A percentile compares a stretch with the other conserved stretches of the same genome.
Evolutionary conservation across 2,113 vertebrate genomes (phyloP).

Genomic region (Zapornia atra): DNA sequence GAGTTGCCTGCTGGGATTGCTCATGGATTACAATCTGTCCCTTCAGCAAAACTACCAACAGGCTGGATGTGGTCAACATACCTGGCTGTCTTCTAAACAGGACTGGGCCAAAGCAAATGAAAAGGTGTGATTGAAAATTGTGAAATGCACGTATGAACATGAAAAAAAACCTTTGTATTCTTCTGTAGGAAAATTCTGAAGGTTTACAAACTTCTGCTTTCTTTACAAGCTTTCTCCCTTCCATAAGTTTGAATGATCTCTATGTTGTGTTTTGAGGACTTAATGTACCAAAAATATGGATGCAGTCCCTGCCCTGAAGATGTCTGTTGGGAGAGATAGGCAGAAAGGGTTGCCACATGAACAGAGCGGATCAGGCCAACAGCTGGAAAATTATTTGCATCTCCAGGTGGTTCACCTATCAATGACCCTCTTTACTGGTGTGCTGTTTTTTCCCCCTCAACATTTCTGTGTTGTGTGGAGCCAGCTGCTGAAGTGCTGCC

Average conservation of each 20-base stretch:
- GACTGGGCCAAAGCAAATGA: background rate
- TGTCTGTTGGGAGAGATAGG: background rate
- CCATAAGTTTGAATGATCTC: background rate
- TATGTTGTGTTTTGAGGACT: background rate
- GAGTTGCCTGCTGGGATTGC: background rate
- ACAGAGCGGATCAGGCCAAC: background rate
- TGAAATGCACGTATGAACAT: background rate
- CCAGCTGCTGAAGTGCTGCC: background rate
- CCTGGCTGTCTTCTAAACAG: background rate
- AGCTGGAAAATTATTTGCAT: background rate
- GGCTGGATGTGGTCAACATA: background rate
- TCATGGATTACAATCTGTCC: background rate
- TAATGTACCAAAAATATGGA: background rate
- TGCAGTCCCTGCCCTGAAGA: background rate
- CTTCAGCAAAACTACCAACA: background rate
- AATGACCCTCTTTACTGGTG: background rate
- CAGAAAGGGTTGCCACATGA: background rate
- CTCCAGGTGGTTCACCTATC: background rate
- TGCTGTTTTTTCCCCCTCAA: background rate
- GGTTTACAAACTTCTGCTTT: background rate
- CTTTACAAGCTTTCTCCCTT: background rate
- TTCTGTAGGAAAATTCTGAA: background rate
- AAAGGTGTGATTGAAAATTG: conserved; percentile 6
- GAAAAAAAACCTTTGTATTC: background rate
- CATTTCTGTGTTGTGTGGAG: background rate